Evolutionary conservation across 2,113 vertebrate species (phyloP).

Genomic region (Notothenia rossii): DNA sequence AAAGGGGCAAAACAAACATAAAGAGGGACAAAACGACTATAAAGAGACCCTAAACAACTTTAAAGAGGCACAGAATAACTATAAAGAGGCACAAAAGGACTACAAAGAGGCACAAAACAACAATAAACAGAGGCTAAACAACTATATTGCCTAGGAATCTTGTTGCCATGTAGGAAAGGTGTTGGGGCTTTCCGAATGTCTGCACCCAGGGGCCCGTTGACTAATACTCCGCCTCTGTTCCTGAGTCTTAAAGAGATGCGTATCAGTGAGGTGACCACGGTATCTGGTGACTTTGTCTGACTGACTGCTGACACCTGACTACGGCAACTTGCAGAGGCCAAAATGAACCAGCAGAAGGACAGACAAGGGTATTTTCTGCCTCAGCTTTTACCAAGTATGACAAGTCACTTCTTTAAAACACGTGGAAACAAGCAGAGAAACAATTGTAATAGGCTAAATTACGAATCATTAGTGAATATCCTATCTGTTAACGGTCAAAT

Average conservation of each 20-base stretch:
- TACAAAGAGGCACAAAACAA: no score
- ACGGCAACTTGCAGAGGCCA: conserved; percentile 43
- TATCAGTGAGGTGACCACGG: conserved; percentile 26
- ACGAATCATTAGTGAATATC: background rate
- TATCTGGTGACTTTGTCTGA: conserved; percentile 67
- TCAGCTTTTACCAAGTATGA: background rate
- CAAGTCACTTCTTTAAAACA: background rate
- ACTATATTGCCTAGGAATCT: no score
- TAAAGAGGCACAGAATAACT: no score
- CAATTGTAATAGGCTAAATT: background rate
- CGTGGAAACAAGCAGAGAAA: background rate
- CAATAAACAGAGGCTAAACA: no score
- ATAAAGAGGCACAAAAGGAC: no score
- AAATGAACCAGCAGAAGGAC: conserved; percentile 70
- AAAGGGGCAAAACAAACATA: no score
- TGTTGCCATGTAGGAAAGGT: no score
- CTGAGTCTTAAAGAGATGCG: conserved; percentile 10
- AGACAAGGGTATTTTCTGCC: conserved; percentile 58
- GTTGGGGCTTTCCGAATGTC: no score
- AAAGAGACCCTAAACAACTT: no score
- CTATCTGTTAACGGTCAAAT: background rate
- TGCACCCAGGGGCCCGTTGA: no score
- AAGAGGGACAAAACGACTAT: no score
- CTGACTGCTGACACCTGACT: conserved; percentile 60
- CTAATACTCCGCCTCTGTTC: background rate